Evolutionary conservation across 2,797 vertebrate species (phyloP).

Genomic region (Sebastolobus alascanus): DNA sequence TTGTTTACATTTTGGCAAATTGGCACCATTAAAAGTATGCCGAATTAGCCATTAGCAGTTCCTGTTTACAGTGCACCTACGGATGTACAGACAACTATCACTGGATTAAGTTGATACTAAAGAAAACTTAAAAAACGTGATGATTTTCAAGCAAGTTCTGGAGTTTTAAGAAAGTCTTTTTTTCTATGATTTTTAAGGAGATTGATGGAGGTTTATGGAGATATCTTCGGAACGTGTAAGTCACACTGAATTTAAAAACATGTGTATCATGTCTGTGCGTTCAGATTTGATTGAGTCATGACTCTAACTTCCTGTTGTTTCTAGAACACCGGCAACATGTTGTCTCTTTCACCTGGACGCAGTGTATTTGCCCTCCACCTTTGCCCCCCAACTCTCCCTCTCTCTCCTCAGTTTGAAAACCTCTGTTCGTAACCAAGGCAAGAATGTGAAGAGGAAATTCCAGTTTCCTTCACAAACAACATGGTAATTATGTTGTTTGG

Average conservation of each 20-base stretch:
- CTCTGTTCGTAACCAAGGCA: not conserved
- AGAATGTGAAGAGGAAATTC: conserved; percentile 9
- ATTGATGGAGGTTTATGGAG: not conserved
- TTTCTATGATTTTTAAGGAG: not conserved
- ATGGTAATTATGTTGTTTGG: conserved; percentile 23
- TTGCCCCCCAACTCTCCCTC: not conserved
- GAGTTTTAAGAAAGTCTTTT: not conserved
- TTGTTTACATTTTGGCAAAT: not conserved
- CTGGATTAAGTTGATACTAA: not conserved
- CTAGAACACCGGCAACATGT: not conserved
- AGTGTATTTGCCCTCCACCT: not conserved
- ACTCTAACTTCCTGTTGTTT: not conserved
- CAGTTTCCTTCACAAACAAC: conserved; percentile 43
- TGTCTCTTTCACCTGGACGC: not conserved
- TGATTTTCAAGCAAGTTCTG: not conserved
- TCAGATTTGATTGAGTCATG: not conserved
- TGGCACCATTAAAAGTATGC: not conserved
- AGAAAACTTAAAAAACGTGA: not conserved
- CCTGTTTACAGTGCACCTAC: not conserved
- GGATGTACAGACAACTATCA: not conserved
- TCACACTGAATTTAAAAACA: not conserved
- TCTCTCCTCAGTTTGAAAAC: not conserved
- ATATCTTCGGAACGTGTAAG: not conserved
- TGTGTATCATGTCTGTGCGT: not conserved
- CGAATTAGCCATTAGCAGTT: not conserved